phyloP scores from a whole-genome alignment of 2,888 invertebrate species.

The Rhorus exstirpatorius region DNA sequence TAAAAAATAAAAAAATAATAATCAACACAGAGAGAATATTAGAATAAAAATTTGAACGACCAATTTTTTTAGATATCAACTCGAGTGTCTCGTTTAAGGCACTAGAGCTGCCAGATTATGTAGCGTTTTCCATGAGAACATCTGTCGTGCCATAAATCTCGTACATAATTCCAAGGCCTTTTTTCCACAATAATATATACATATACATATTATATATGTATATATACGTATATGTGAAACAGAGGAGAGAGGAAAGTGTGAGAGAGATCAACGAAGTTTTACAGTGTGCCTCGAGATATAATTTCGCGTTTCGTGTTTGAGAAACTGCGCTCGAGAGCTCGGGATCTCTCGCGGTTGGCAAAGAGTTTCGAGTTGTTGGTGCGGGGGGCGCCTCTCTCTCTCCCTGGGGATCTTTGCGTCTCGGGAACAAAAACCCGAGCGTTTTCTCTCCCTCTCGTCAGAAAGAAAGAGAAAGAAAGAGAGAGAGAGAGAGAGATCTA shows the following conservation, averaged over 20 bases:
- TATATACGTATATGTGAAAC: slow-evolving; percentile 4
- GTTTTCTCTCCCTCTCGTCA: background rate
- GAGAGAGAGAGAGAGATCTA: no score
- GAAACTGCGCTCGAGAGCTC: slow-evolving; percentile 26
- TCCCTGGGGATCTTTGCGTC: slow-evolving; percentile 12
- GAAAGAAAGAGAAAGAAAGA: no score
- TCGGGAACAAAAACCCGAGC: slow-evolving; percentile 31
- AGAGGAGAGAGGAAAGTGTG: background rate
- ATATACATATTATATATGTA: slow-evolving; percentile 15
- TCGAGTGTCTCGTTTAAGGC: slow-evolving; percentile 12
- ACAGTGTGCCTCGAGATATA: slow-evolving; percentile 41
- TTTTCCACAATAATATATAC: slow-evolving; percentile 20
- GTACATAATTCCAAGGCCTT: slow-evolving; percentile 31
- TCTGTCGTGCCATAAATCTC: slow-evolving; percentile 53
- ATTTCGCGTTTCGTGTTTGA: slow-evolving; percentile 41
- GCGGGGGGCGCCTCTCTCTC: slow-evolving; percentile 26
- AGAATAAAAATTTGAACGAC: background rate
- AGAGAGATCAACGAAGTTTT: slow-evolving; percentile 19
- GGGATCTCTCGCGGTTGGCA: slow-evolving; percentile 31
- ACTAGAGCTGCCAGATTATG: slow-evolving; percentile 43
- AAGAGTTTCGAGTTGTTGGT: slow-evolving; percentile 41
- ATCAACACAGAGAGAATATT: slow-evolving; percentile 25
- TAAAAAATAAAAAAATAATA: slow-evolving; percentile 8
- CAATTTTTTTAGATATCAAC: slow-evolving; percentile 14
- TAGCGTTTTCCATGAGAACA: slow-evolving; percentile 40